Percentiles rank a stretch among this genome's conserved stretches.
phyloP scores from a whole-genome alignment of 2,797 vertebrate species.

The Craterocephalus amniculus region DNA sequence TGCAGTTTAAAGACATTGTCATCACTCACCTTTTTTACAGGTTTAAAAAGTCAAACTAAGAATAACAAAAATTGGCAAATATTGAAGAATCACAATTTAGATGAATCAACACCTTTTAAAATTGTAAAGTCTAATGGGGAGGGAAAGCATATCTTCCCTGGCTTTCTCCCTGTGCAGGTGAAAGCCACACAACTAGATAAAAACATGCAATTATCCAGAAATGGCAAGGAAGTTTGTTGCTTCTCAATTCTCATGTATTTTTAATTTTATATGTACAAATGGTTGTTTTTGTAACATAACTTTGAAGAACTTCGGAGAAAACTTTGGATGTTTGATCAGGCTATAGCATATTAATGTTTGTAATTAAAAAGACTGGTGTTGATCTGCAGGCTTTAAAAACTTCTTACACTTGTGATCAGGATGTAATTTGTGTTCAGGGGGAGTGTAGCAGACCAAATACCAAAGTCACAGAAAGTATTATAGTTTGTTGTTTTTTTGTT shows the following conservation, averaged over 20 bases:
- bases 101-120: too few species aligned
- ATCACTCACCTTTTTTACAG: too few species aligned
- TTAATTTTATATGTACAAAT: slow-evolving; percentile 74
- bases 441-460: not conserved
- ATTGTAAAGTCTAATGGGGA: too few species aligned
- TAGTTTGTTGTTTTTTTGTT: too few species aligned
- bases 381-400: not conserved
- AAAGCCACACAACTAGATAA: not conserved
- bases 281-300: slow-evolving; percentile 73
- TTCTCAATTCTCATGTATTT: slow-evolving; percentile 38
- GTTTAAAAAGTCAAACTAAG: too few species aligned
- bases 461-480: too few species aligned
- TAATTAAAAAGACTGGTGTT: slow-evolving; percentile 14
- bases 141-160: too few species aligned
- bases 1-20: too few species aligned
- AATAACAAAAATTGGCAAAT: too few species aligned
- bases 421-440: not conserved
- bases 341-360: slow-evolving; percentile 62
- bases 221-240: slow-evolving; percentile 12
- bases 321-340: slow-evolving; percentile 32
- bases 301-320: slow-evolving; percentile 21
- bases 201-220: not conserved
- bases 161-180: not conserved
- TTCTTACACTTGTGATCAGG: not conserved
- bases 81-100: too few species aligned